Base-by-base conservation (phyloP, 2,113 vertebrate genomes). In the Channa maculata region DNA sequence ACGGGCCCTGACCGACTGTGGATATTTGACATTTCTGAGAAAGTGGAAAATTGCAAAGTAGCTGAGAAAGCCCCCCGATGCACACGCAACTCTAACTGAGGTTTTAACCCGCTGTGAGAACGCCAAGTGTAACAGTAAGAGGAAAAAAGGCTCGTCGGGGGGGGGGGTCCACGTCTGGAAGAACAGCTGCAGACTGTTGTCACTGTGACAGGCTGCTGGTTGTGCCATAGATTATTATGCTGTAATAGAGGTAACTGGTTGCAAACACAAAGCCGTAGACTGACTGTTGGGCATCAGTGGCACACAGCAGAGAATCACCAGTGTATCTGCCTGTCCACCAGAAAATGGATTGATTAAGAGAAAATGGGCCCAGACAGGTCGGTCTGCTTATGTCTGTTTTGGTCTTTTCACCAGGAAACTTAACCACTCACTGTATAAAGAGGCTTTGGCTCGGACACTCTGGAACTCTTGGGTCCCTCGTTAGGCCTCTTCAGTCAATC, bases 1-100 rank as follows among this genome's bases (percentile, higher is more conserved):
- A 78, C 76, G 33, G 39, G 37, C 51, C 8, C 6, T 83, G 86
- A 86, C 90, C 79, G 65, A 53, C 66, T 15, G 48, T 13, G 11
- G 63, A 61, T n/a, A 50, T 65, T 39, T 49, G 50, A 71, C 72
- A 79, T 85, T 78, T 84, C 48, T 73, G 39, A 34, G 59, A 38
- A 44, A 68, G 72, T 77, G 89, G 85, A 90, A 92, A 89, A 86
- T 24, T 84, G 77, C 77, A 80, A 64, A 83, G 72, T 57, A 80
- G 77, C 14, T 8, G 10, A 67, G 73, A 45, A 83, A 83, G 37
- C 54, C 68, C 68, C 51, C 15, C 57, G 5, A 24, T 7, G 14
- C 54, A 74, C 50, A 60, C 57, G 78, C 70, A 75, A 81, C 75
- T 54, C 45, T 49, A 53, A 58, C 51, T 75, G 74, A 82, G 73